phyloP scores from a whole-genome alignment of 2,113 vertebrate species.

The Hippotragus niger region DNA sequence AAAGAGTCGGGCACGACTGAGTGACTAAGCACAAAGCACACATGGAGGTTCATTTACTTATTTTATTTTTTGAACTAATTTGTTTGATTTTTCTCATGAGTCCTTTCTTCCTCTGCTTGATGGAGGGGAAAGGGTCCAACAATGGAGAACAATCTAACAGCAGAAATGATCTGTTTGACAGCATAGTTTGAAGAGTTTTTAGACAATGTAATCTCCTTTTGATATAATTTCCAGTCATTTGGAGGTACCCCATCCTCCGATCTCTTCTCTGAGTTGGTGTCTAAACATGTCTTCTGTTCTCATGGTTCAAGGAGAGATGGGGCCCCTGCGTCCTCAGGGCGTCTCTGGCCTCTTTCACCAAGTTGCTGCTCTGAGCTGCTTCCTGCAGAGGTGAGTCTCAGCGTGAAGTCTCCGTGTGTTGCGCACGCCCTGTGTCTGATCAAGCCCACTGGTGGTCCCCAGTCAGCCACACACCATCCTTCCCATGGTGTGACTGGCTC shows the following conservation, averaged over 20 bases:
- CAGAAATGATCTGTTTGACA: neutral
- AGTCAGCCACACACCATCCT: neutral
- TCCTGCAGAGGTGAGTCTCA: rapidly evolving
- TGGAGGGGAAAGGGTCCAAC: neutral
- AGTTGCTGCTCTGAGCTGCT: neutral
- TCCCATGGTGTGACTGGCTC: neutral
- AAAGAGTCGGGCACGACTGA: neutral
- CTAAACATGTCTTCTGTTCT: neutral
- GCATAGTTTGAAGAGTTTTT: neutral
- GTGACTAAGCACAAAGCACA: neutral
- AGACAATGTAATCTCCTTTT: neutral
- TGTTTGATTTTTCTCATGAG: neutral
- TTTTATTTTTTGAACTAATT: neutral
- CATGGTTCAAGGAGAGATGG: neutral
- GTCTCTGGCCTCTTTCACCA: neutral
- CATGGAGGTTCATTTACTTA: neutral
- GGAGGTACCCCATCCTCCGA: rapidly evolving
- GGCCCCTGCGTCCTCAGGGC: neutral
- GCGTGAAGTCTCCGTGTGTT: neutral
- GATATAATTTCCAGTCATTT: neutral
- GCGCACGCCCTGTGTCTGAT: neutral
- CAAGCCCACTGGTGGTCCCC: neutral
- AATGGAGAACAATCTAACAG: neutral
- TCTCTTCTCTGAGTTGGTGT: neutral
- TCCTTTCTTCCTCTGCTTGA: neutral